Conservation (phyloP, 2,797 vertebrate species). For the Helicolenus hilgendorfi region DNA sequence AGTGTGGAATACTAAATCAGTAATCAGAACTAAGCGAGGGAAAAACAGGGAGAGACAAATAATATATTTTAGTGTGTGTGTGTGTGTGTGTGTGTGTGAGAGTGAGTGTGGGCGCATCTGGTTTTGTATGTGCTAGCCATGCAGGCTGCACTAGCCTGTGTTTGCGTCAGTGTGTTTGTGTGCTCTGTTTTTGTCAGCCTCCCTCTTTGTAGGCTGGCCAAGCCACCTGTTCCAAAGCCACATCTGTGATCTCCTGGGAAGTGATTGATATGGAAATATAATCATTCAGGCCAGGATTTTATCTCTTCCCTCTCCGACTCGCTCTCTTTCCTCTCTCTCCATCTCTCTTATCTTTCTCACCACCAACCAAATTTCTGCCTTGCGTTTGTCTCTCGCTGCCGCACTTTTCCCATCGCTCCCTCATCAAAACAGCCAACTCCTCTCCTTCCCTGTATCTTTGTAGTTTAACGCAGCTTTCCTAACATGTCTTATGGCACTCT, state of each 20-base stretch:
- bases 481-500: conserved; percentile 57
- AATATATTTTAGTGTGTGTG: conserved; percentile 34
- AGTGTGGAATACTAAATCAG: conserved; percentile 71
- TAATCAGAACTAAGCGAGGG: conserved; percentile 52
- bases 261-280: conserved; percentile 94
- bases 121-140: conserved; percentile 54
- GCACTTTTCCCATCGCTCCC: conserved; percentile 27
- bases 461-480: conserved; percentile 65
- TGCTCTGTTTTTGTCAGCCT: conserved; percentile 84
- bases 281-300: conserved; percentile 89
- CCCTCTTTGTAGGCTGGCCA: conserved; percentile 89
- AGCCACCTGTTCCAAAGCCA: conserved; percentile 91
- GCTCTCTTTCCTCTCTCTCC: conserved; percentile 54
- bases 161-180: conserved; percentile 58
- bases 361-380: conserved; percentile 76
- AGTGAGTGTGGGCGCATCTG: conserved; percentile 17
- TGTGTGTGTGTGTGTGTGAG: conserved; percentile 21
- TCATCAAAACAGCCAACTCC: conserved; percentile 32
- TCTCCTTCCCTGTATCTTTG: conserved; percentile 51
- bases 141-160: conserved; percentile 53
- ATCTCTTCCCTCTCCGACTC: conserved; percentile 71
- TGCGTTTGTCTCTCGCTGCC: conserved; percentile 53
- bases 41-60: conserved; percentile 15
- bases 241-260: conserved; percentile 92
- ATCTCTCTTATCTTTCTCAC: conserved; percentile 74